phyloP scores from a whole-genome alignment of 2,113 vertebrate species.

The Cyprinodon tularosa region DNA sequence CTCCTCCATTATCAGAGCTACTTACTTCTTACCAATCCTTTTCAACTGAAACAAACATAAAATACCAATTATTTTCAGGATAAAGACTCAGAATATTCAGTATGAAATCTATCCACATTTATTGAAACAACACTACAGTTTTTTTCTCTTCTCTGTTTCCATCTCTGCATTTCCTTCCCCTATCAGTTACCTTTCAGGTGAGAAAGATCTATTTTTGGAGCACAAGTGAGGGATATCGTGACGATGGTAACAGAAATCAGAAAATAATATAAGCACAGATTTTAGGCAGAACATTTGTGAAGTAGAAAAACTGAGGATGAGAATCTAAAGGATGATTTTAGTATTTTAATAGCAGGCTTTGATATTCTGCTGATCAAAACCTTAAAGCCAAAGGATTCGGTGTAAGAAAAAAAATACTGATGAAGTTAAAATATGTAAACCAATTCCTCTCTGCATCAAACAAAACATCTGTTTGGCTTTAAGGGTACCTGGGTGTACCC shows the following conservation, averaged over 20 bases:
- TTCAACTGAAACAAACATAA: conserved; percentile 6
- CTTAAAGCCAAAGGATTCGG: conserved; percentile 1
- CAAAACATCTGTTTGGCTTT: too few species aligned
- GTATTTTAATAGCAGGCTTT: neutral
- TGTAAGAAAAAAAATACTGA: neutral
- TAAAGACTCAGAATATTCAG: neutral
- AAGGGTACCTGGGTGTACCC: too few species aligned
- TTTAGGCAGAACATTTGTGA: neutral
- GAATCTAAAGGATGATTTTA: conserved; percentile 29
- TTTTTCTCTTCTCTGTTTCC: neutral
- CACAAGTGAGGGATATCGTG: conserved; percentile 52
- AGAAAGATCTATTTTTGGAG: conserved; percentile 60
- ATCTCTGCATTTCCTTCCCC: neutral
- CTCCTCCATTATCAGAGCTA: conserved; percentile 2
- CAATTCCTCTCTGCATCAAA: neutral
- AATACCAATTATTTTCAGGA: neutral
- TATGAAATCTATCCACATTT: neutral
- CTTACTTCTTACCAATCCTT: neutral
- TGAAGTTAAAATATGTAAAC: neutral
- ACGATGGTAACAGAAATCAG: conserved; percentile 49
- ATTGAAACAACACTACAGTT: neutral
- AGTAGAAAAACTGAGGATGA: neutral
- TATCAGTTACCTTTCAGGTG: conserved; percentile 54
- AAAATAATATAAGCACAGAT: neutral
- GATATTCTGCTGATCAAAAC: neutral